These are phyloP conservation scores for Myrmophylax atrothorax DNA, from an alignment of 2,113 vertebrate species.

Conservation along the genomic window DNA sequence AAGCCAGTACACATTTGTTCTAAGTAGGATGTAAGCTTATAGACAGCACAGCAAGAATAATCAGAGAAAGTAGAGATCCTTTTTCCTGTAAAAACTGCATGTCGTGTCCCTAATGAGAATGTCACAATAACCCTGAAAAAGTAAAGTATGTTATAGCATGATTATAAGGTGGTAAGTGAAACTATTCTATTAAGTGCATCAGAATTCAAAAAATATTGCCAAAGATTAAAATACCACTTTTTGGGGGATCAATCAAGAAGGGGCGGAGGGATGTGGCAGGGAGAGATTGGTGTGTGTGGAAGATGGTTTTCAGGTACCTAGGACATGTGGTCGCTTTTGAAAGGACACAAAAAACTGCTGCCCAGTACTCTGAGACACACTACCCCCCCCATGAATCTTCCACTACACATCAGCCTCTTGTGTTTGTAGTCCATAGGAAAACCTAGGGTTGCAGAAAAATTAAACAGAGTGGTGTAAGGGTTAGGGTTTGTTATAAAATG, in stretches of 20 bases:
- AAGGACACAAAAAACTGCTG: background rate
- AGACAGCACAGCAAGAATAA: background rate
- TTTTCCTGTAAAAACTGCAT: background rate
- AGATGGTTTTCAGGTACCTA: background rate
- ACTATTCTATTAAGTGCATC: background rate
- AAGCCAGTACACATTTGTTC: background rate
- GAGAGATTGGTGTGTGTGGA: background rate
- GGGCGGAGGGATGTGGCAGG: rapidly evolving
- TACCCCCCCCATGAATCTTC: background rate
- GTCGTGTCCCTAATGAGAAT: background rate
- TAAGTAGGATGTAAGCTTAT: background rate
- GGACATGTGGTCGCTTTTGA: background rate
- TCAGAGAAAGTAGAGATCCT: background rate
- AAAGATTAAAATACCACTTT: background rate
- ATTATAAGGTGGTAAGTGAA: background rate
- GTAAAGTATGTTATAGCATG: background rate
- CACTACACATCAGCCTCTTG: background rate
- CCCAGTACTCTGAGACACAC: background rate
- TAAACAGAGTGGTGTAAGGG: background rate
- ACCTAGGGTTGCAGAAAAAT: background rate
- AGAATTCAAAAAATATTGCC: background rate
- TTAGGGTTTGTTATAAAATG: background rate
- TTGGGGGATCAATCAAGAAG: background rate
- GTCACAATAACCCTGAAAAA: background rate
- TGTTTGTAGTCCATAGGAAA: background rate